Evolutionary conservation across 2,888 invertebrate genomes (phyloP).

Genomic region (Ormyrus labotus): DNA sequence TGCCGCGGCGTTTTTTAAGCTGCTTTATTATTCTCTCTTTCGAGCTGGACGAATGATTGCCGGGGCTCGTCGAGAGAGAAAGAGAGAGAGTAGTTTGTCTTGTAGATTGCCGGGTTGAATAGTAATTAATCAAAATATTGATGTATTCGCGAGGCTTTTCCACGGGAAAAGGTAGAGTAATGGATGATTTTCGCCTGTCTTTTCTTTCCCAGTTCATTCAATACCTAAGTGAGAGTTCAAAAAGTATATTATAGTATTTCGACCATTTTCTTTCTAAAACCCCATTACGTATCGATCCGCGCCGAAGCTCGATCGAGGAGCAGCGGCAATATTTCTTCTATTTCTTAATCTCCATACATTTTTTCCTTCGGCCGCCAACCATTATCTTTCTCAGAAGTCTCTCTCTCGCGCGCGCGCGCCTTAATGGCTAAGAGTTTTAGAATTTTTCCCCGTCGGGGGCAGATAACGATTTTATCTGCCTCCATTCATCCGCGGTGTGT

Average conservation of each 20-base stretch:
- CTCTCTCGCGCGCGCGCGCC: constrained; percentile 22
- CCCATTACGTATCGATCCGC: no score
- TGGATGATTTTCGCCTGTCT: no score
- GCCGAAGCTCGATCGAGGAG: no score
- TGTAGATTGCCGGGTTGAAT: not conserved
- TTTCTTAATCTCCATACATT: constrained; percentile 31
- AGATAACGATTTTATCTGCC: constrained; percentile 37
- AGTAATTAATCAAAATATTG: no score
- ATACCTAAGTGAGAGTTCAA: no score
- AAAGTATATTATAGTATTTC: no score
- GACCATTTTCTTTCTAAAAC: no score
- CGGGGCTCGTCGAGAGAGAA: not conserved
- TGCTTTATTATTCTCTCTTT: not conserved
- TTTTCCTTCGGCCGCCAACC: not conserved
- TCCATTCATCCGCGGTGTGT: constrained; percentile 19
- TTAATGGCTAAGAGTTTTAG: constrained; percentile 21
- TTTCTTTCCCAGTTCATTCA: no score
- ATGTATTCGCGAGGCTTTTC: no score
- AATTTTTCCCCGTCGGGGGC: constrained; percentile 17
- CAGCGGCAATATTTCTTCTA: constrained; percentile 10
- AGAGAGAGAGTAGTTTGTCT: constrained; percentile 1
- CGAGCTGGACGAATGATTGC: not conserved
- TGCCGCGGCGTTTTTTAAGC: not conserved
- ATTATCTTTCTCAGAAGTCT: constrained; percentile 16
- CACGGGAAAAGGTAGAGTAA: no score